Evolutionary conservation across 2,888 invertebrate species (phyloP), one percentile per base, ranked within the genome.

Genomic region (Dasypolia templi): DNA sequence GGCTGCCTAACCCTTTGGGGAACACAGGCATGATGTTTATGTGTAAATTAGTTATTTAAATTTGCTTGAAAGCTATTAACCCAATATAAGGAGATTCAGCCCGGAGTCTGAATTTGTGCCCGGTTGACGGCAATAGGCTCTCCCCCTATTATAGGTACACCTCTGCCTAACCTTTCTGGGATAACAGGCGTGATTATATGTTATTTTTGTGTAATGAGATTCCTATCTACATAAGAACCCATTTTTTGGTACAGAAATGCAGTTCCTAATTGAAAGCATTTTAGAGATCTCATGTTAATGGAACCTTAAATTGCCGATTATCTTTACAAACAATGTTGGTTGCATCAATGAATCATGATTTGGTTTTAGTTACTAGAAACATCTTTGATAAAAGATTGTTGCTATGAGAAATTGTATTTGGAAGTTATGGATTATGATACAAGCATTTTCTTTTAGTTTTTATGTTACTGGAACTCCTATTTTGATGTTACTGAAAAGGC

Each of bases 301-400:
- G 29, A 51, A 75, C 35, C n/a, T 2, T 65, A 63, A 44, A 39
- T 69, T 70, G 74, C 35, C 72, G 70, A 78, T 68, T 72, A 55
- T 0, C 0, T 70, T 53, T 64, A 42, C n/a, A 65, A 70, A 72
- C 53, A 68, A 19, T 59, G 53, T 53, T 7, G 6, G 26, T 69
- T 72, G 65, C 51, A 68, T 67, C 42, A 49, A 32, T 70, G 69
- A 74, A 67, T 77, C 74, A 81, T 70, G 35, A 56, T 42, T 49
- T 35, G 19, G 35, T 53, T 35, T 53, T 19, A 49, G 32, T 11
- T 63, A 9, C 55, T 51, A 66, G n/a, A 44, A n/a, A 32, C 1
- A n/a, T 46, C 0, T 46, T 56, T 51, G 7, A 44, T 11, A 4
- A 51, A 62, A 19, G n/a, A 22, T 42, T 19, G 26, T 49, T 6